Base-by-base conservation (phyloP, 1,140 invertebrate species). In the Zaprionus ornatus region DNA sequence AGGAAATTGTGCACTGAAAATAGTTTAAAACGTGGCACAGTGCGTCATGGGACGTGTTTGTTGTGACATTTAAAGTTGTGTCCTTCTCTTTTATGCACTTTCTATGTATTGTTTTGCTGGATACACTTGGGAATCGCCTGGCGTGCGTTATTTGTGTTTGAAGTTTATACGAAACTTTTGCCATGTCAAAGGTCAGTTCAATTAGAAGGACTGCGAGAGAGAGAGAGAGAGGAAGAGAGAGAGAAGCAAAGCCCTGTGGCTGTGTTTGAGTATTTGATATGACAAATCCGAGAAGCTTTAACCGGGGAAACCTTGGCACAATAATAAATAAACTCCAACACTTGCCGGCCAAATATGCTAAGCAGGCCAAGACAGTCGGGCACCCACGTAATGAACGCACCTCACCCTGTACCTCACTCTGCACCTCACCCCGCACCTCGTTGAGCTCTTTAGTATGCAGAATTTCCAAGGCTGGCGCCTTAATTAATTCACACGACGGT, bases 401-500 rank as follows among this genome's bases (percentile, higher is more conserved):
- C 73, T 70, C 63, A 17, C 40, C n/a, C 15, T 6, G 40, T n/a
- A 7, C 6, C 42, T 3, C 25, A 25, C 25, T 6, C 25, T 6
- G 2, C 17, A 19, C 19, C 21, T 19, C 17, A 5, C 45, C 7
- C 42, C 7, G 19, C 25, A 27, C 27, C 29, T 12, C 2, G 37
- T 45, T 23, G 13, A 52, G 32, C 70, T 77, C 40, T 67, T 77
- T 77, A 77, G 57, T 77, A 77, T 77, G 74, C 70, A 73, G 56
- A 63, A 67, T 77, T 77, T 67, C 63, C 74, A 77, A 77, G 74
- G 74, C 59, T 77, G 74, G 17, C 37, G 62, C 70, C 62, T 62
- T 77, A 77, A 77, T 77, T 77, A 77, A 77, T 71, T 60, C 74
- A 65, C 29, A 32, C 35, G 48, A 32, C 12, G 27, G 23, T 15